Base-by-base conservation (phyloP, 2,888 invertebrate genomes). In the Tinea pellionella region DNA sequence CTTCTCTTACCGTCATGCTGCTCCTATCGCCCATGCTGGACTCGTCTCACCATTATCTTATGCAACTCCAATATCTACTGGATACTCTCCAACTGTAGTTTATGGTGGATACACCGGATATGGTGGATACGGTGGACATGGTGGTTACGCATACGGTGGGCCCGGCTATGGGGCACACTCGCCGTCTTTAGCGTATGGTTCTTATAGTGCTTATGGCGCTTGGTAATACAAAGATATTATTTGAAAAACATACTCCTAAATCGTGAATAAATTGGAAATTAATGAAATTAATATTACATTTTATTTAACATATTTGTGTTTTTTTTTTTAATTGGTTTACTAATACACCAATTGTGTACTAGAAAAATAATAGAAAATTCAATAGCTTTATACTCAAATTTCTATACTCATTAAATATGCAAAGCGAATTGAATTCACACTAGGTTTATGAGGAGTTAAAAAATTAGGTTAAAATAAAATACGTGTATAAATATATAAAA, bases 111-210 rank as follows among this genome's bases (percentile, higher is more conserved):
- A 53, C n/a, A 4, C 18, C 12, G 53, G 53, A 29, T 60, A 60
- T 37, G 61, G 71, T 76, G 47, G 66, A 67, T 59, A 65, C 70
- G 2, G 68, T 81, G 32, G 69, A 77, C 1, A 74, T 80, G 4
- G 75, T 77, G 16, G 77, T 72, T 12, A 72, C 74, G 18, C 66
- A 24, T 53, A 53, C 18, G 53, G 53, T 3, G 24, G 53, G 1
- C 24, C 6, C 18, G 53, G 53, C 12, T 53, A 53, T 24, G 53
- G 53, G 11, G 19, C 24, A 12, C 53, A 53, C 24, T 53, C 24
- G 12, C 53, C 53, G 8, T 24, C 53, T 53, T 53, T 53, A 12
- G 24, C 11, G 12, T 53, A 53, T n/a, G 53, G 53, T 12, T 24
- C 19, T 24, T 53, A 53, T 24, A 24, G 53, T 53, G 24, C 19